Evolutionary conservation across 2,797 vertebrate genomes (phyloP), one percentile per base, ranked within the genome.

Genomic region (Anguilla pacifica): DNA sequence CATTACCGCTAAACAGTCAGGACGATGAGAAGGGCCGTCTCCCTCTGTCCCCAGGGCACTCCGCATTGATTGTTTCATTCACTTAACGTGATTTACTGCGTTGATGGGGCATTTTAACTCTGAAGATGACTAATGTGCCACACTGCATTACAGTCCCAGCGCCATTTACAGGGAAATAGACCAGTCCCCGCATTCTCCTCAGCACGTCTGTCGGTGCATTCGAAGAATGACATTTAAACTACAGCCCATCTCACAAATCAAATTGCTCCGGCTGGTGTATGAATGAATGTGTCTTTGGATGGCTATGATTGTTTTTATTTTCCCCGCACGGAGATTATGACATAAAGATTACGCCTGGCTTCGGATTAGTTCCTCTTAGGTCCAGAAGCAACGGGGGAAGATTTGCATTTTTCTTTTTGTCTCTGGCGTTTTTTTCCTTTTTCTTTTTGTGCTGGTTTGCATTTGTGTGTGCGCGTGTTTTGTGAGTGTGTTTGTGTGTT

Each of bases 141-240:
- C 51, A 57, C 25, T 93, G 90, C 92, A 86, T 88, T 85, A 31
- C 35, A 1, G 35, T 35, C 35, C 81, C 13, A 4, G 9, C 35
- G n/a, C 25, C 49, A 10, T 49, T 81, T 81, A 57, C 43, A 25
- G 82, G 0, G 82, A 53, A 22, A 53, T 1, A 57, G 51, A 55
- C 25, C 10, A 13, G 4, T 46, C 31, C 51, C 22, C 5, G 17
- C 51, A 35, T 57, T 19, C 82, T 17, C 49, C 0, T 6, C 3
- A 6, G 3, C 31, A 15, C 13, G 72, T 35, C 72, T 39, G 72
- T 19, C 35, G 39, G 72, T 19, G 3, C 22, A 11, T 81, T 81
- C 43, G 25, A 17, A 81, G 77, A 81, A n/a, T 49, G 77, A 49
- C 77, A 49, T 81, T 35, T 81, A 81, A 49, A 49, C 77, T 81